These are phyloP conservation scores for Seira sanloemensis DNA, from an alignment of 2,888 invertebrate genomes.

Conservation along the genomic window DNA sequence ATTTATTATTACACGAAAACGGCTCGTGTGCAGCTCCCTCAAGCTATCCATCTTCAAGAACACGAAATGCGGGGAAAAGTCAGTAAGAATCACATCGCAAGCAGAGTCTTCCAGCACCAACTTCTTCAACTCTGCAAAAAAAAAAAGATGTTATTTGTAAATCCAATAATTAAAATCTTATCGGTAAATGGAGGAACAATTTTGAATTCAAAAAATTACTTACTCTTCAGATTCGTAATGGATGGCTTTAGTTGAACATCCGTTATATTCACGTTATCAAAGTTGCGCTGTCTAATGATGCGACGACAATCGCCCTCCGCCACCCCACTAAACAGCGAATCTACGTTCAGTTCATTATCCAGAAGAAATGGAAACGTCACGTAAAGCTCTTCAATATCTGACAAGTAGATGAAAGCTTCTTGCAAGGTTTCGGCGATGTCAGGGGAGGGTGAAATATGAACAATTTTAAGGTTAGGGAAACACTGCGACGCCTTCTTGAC, in stretches of 20 bases:
- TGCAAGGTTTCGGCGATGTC: slow-evolving; percentile 31
- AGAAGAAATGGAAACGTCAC: slow-evolving; percentile 41
- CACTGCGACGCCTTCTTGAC: slow-evolving; percentile 22
- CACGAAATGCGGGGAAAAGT: slow-evolving; percentile 35
- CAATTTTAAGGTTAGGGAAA: slow-evolving; percentile 42
- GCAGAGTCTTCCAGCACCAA: slow-evolving; percentile 46
- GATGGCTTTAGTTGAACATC: slow-evolving; percentile 46
- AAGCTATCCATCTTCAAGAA: slow-evolving; percentile 53
- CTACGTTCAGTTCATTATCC: slow-evolving; percentile 46
- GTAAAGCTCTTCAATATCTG: slow-evolving; percentile 34
- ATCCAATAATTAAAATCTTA: not conserved
- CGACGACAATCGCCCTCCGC: slow-evolving; percentile 41
- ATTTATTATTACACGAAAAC: slow-evolving; percentile 26
- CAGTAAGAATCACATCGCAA: slow-evolving; percentile 15
- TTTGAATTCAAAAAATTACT: not conserved
- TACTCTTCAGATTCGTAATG: slow-evolving; percentile 42
- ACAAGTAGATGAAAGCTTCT: slow-evolving; percentile 31
- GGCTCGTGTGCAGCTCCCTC: slow-evolving; percentile 24
- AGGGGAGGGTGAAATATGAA: slow-evolving; percentile 33
- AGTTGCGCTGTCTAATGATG: slow-evolving; percentile 37
- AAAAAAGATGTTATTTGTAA: no score
- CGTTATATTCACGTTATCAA: slow-evolving; percentile 32
- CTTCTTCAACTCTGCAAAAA: slow-evolving; percentile 40
- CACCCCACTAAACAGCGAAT: slow-evolving; percentile 52
- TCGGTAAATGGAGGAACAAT: not conserved